Conservation (phyloP, 2,888 invertebrate species). For the Odontocerum albicorne region DNA sequence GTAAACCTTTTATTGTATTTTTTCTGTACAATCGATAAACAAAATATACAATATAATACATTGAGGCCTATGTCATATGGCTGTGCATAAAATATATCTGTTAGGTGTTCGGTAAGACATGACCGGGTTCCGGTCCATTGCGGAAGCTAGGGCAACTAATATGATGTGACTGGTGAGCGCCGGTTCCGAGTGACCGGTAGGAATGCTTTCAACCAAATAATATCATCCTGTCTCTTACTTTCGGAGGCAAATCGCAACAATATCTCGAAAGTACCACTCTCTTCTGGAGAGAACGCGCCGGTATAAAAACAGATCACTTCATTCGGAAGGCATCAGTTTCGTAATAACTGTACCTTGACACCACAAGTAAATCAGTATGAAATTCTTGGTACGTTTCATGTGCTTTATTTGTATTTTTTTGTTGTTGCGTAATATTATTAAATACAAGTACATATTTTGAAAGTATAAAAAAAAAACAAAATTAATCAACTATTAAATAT, state of each 20-base stretch:
- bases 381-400: conserved; percentile 27
- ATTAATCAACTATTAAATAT: too few relatives aligned
- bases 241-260: conserved; percentile 25
- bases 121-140: background rate
- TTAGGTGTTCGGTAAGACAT: too few relatives aligned
- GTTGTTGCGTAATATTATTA: too few relatives aligned
- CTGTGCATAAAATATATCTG: too few relatives aligned
- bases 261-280: conserved; percentile 35
- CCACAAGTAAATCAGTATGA: conserved; percentile 24
- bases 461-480: too few relatives aligned
- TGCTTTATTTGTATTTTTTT: conserved; percentile 6
- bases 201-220: conserved; percentile 1
- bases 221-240: conserved; percentile 27
- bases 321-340: conserved; percentile 32
- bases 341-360: conserved; percentile 31
- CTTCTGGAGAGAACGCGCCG: conserved; percentile 27
- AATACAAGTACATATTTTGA: too few relatives aligned
- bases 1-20: too few relatives aligned
- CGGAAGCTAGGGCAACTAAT: background rate
- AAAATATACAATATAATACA: too few relatives aligned
- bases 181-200: too few relatives aligned
- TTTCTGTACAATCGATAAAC: too few relatives aligned
- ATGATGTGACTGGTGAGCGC: conserved; percentile 1
- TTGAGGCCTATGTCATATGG: too few relatives aligned
- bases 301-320: conserved; percentile 32